Evolutionary conservation across 2,113 vertebrate species (phyloP).

Genomic region (Cyprinus carpio): DNA sequence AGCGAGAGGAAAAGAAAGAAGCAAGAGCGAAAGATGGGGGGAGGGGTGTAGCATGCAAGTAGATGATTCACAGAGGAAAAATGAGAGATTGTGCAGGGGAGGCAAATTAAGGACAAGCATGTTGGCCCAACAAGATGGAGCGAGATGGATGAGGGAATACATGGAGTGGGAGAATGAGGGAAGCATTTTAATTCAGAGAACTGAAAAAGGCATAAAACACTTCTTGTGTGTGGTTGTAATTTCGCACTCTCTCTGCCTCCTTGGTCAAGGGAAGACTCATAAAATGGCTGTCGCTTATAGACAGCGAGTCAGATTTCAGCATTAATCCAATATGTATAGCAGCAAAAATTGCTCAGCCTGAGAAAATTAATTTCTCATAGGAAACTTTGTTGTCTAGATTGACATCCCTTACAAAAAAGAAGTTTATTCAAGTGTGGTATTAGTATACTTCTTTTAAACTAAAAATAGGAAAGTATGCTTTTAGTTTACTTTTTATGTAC

Average conservation of each 20-base stretch:
- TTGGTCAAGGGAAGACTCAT: not conserved
- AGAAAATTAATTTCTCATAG: not conserved
- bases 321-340: not conserved
- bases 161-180: slow-evolving; percentile 16
- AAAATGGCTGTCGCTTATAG: slow-evolving; percentile 32
- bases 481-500: no score
- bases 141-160: slow-evolving; percentile 43
- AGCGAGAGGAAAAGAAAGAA: slow-evolving; percentile 4
- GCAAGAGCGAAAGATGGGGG: slow-evolving; percentile 37
- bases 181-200: slow-evolving; percentile 42
- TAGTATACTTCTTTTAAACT: no score
- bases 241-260: not conserved
- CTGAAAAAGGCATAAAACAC: slow-evolving; percentile 17
- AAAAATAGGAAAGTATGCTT: no score
- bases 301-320: not conserved
- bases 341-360: not conserved
- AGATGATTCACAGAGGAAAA: slow-evolving; percentile 48
- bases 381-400: not conserved
- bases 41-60: slow-evolving; percentile 34
- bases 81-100: slow-evolving; percentile 40
- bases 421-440: no score
- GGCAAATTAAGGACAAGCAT: slow-evolving; percentile 56
- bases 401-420: no score
- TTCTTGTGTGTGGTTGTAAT: slow-evolving; percentile 29
- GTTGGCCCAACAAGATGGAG: slow-evolving; percentile 50